Conservation (phyloP, 2,113 vertebrate species). For the Morone chrysops region DNA sequence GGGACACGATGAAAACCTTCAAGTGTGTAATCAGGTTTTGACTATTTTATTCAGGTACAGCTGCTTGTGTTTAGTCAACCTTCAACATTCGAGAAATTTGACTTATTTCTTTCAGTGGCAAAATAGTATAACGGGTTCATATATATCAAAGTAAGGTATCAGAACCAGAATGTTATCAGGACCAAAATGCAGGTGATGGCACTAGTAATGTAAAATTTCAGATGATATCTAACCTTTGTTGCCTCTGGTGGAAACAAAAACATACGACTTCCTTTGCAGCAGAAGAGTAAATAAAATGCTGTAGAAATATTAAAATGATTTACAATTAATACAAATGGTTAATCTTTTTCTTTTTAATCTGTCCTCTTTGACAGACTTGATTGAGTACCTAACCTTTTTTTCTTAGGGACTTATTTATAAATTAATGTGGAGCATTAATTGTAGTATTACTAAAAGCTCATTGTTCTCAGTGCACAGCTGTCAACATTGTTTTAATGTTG, state of each 20-base stretch:
- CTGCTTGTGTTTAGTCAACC: not conserved
- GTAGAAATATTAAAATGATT: no score
- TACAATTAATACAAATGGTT: not conserved
- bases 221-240: not conserved
- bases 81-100: not conserved
- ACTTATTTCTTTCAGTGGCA: not conserved
- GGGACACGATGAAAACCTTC: not conserved
- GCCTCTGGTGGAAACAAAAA: slow-evolving; percentile 45
- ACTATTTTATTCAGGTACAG: not conserved
- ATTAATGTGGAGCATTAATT: not conserved
- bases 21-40: not conserved
- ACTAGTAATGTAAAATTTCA: not conserved
- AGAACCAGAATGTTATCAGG: not conserved
- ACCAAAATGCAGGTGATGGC: not conserved
- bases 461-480: slow-evolving; percentile 42
- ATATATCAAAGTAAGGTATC: no score
- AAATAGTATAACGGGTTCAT: no score
- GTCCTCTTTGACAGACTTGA: not conserved
- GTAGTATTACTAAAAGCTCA: slow-evolving; percentile 3
- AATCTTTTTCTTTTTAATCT: not conserved
- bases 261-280: slow-evolving; percentile 39
- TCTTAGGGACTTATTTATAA: not conserved
- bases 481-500: slow-evolving; percentile 18
- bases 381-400: not conserved
- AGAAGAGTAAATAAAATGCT: no score